phyloP scores from a whole-genome alignment of 1,140 invertebrate species.

The Parapsyche elsis region DNA sequence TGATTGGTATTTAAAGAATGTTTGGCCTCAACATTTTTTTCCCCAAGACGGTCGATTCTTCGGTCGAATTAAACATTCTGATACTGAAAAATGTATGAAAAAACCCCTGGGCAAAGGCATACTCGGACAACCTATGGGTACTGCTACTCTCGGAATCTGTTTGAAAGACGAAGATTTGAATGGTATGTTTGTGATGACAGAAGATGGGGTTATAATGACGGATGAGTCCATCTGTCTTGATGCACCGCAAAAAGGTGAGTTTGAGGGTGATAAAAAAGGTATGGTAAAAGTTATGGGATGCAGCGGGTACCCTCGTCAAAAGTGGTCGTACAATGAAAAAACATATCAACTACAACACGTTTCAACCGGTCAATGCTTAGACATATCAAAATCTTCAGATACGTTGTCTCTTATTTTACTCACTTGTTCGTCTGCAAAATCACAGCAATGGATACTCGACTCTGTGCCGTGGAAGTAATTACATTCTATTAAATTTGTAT shows the following conservation, averaged over 20 bases:
- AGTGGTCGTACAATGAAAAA: conserved; percentile 47
- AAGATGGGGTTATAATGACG: conserved; percentile 64
- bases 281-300: conserved; percentile 52
- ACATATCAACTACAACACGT: conserved; percentile 47
- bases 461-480: conserved; percentile 52
- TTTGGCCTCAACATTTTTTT: conserved; percentile 92
- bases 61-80: conserved; percentile 56
- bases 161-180: conserved; percentile 66
- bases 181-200: conserved; percentile 81
- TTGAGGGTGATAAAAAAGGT: conserved; percentile 47
- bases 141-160: conserved; percentile 70
- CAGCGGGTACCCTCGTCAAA: conserved; percentile 49
- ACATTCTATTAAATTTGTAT: conserved; percentile 24
- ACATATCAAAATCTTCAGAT: conserved; percentile 2
- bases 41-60: conserved; percentile 81
- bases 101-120: conserved; percentile 70
- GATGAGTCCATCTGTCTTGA: conserved; percentile 55
- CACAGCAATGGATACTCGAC: conserved; percentile 49
- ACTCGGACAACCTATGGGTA: conserved; percentile 71
- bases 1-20: conserved; percentile 94
- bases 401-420: conserved; percentile 1
- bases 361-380: conserved; percentile 44
- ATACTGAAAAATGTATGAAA: conserved; percentile 69
- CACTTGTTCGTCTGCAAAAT: conserved; percentile 30
- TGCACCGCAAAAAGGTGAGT: conserved; percentile 50